Evolutionary conservation across 2,888 invertebrate species (phyloP), one percentile per base, ranked within the genome.

Genomic region (Metacarcinus magister): DNA sequence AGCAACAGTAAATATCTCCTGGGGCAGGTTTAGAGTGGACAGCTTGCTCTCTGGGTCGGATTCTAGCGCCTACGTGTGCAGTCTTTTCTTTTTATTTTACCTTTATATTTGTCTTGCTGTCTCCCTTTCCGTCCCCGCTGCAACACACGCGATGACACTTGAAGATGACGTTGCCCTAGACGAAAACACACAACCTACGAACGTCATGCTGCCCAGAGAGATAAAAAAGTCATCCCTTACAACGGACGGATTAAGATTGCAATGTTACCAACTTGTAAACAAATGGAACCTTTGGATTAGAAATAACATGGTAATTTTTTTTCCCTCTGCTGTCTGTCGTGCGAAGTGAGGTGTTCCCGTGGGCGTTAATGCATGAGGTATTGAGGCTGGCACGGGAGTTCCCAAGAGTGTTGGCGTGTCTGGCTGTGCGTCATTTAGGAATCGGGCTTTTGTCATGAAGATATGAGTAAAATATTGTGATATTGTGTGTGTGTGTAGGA

Each of bases 11-110:
- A 28, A 32, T 82, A 32, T 82, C 82, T 32, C 32, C 32, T 32
- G n/a, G n/a, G 32, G 82, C 10, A 82, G 13, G 82, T 82, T 28
- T 82, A 8, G 82, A 82, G 82, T 82, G 82, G 82, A 32, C 82
- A 13, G 67, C 82, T 32, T 82, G 82, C 82, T 82, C 19, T 67
- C 75, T 93, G 93, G 75, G 75, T 93, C 43, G 44, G 75, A 75
- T 93, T 93, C 67, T 32, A 43, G 75, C 93, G 93, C n/a, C 93
- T 93, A 75, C 93, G 93, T 93, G 93, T 93, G 60, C 67, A 75
- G n/a, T 43, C 75, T 75, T 67, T 75, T 75, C 75, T 75, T 46
- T 93, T 44, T 75, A 75, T 48, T 75, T 93, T 43, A 93, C 39
- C 93, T n/a, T 46, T 75, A 75, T 75, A 75, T 75, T 46, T 75